Conservation (phyloP, 2,113 vertebrate genomes). For the Falco punctatus region DNA sequence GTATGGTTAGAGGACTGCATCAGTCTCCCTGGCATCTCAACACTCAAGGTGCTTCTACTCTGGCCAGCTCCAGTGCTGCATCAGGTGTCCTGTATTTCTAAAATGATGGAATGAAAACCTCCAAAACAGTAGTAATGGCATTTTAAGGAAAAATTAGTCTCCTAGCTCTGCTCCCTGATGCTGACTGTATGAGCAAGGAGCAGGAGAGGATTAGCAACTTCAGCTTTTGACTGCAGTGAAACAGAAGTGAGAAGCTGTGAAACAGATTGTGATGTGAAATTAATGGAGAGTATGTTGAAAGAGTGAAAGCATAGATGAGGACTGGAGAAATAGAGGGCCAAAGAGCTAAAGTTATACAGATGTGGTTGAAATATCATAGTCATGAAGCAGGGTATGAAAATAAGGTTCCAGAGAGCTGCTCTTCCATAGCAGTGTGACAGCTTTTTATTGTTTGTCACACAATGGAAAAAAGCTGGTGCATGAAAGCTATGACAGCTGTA, state of each 20-base stretch:
- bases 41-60: not conserved
- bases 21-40: not conserved
- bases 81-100: not conserved
- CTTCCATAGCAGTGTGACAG: rapidly evolving
- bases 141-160: not conserved
- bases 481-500: not conserved
- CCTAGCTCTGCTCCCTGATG: not conserved
- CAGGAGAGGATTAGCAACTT: not conserved
- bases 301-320: not conserved
- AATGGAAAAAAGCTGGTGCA: not conserved
- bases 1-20: not conserved
- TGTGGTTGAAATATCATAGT: not conserved
- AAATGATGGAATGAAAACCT: not conserved
- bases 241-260: not conserved
- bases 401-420: not conserved
- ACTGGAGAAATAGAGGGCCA: not conserved
- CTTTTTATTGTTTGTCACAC: not conserved
- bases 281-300: not conserved
- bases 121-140: not conserved
- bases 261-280: not conserved
- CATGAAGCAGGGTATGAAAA: not conserved
- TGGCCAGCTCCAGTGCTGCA: not conserved
- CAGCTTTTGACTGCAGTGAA: not conserved
- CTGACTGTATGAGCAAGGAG: not conserved
- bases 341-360: not conserved